These are phyloP conservation scores for Promerops cafer DNA, from an alignment of 2,113 vertebrate species.

Conservation along the genomic window DNA sequence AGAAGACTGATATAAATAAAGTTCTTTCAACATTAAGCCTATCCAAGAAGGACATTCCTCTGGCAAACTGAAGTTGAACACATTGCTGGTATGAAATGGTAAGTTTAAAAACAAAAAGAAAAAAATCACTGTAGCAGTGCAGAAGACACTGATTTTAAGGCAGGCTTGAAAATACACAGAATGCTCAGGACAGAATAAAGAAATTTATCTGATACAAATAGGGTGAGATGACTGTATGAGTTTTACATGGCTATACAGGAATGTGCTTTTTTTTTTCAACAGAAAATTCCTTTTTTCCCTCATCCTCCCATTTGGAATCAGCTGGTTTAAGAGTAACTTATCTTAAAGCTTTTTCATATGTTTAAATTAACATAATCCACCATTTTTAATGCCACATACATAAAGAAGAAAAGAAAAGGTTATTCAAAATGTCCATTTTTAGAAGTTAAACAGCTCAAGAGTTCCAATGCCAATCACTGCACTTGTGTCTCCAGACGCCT, in stretches of 20 bases:
- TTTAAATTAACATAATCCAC: neutral
- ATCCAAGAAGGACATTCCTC: neutral
- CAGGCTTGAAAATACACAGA: neutral
- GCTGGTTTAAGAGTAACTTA: neutral
- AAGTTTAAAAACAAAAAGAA: neutral
- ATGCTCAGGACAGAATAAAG: neutral
- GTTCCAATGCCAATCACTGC: conserved; percentile 32
- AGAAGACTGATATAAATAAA: neutral
- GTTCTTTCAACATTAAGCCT: neutral
- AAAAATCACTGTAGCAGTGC: neutral
- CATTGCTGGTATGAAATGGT: neutral
- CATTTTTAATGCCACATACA: neutral
- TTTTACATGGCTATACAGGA: neutral
- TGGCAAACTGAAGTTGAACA: neutral
- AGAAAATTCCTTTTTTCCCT: neutral
- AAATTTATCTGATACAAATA: neutral
- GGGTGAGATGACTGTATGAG: neutral
- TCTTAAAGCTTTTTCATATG: neutral
- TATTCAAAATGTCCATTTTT: neutral
- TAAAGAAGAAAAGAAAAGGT: neutral
- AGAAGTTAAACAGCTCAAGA: neutral
- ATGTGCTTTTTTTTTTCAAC: neutral
- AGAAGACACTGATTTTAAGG: conserved; percentile 5
- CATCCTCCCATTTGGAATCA: neutral
- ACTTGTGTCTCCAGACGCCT: conserved; percentile 82